These are phyloP conservation scores for Pelobates cultripes DNA, from an alignment of 2,797 vertebrate species.

Conservation along the genomic window DNA sequence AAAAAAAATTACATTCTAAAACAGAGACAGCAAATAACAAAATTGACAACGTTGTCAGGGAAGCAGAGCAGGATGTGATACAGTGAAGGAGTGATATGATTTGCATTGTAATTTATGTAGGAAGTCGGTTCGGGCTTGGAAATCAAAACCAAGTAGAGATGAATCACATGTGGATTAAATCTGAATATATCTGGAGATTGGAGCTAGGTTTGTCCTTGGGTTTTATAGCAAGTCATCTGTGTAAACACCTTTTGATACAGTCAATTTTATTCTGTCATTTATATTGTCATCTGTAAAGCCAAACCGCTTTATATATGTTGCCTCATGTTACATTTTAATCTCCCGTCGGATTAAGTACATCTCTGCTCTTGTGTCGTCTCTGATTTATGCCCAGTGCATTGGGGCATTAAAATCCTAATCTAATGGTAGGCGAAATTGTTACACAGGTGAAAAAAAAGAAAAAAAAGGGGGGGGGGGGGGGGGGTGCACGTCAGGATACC, in stretches of 20 bases:
- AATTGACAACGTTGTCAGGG: background rate
- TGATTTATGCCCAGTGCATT: background rate
- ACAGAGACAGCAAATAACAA: no score
- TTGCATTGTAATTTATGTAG: slow-evolving; percentile 43
- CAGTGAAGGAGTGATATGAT: slow-evolving; percentile 18
- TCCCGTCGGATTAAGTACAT: slow-evolving; percentile 2
- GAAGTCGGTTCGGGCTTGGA: slow-evolving; percentile 10
- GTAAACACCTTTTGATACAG: slow-evolving; percentile 23
- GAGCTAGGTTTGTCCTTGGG: slow-evolving; percentile 38
- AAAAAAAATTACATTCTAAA: no score
- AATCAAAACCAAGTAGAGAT: slow-evolving; percentile 14
- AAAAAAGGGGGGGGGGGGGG: no score
- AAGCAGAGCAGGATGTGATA: background rate
- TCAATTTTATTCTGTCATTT: slow-evolving; percentile 23
- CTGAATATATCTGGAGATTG: slow-evolving; percentile 13
- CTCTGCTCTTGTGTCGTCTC: background rate
- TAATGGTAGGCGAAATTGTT: no score
- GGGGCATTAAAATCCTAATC: no score
- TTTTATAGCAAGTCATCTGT: slow-evolving; percentile 32
- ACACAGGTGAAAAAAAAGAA: no score
- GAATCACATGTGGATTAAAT: slow-evolving; percentile 43
- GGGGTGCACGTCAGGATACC: no score
- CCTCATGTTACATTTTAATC: slow-evolving; percentile 40
- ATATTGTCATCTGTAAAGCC: slow-evolving; percentile 31
- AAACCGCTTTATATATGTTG: slow-evolving; percentile 30